Percentiles rank a stretch among this genome's conserved stretches.
Conservation (phyloP, 1,140 invertebrate species). For the Asbolus verrucosus region DNA sequence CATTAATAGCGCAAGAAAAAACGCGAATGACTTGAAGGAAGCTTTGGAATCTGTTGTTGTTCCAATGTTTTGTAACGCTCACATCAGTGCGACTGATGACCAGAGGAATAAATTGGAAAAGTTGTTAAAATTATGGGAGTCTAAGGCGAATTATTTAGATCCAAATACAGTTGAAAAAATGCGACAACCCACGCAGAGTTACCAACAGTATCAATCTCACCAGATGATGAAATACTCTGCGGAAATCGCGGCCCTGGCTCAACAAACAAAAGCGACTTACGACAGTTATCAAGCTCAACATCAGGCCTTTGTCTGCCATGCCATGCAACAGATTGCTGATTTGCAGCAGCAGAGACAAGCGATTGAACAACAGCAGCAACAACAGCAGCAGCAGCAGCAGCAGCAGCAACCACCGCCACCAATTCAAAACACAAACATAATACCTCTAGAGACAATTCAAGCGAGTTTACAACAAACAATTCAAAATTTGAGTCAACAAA, state of each 20-base stretch:
- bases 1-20: slow-evolving; percentile 86
- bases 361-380: slow-evolving; percentile 74
- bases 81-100: slow-evolving; percentile 83
- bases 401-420: slow-evolving; percentile 50
- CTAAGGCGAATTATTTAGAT: slow-evolving; percentile 94
- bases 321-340: slow-evolving; percentile 87
- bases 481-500: slow-evolving; percentile 54
- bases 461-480: slow-evolving; percentile 59
- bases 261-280: slow-evolving; percentile 66
- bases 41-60: slow-evolving; percentile 93
- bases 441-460: slow-evolving; percentile 58
- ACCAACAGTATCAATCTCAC: slow-evolving; percentile 86
- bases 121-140: slow-evolving; percentile 93
- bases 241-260: slow-evolving; percentile 73
- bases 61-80: slow-evolving; percentile 96
- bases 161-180: slow-evolving; percentile 86
- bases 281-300: slow-evolving; percentile 90
- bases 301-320: slow-evolving; percentile 93
- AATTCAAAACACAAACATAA: slow-evolving; percentile 52
- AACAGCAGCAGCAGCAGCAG: slow-evolving; percentile 59
- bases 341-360: slow-evolving; percentile 84
- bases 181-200: slow-evolving; percentile 81
- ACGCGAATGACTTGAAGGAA: slow-evolving; percentile 91
- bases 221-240: slow-evolving; percentile 82
- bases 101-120: slow-evolving; percentile 92